Percentiles rank a stretch among this genome's conserved stretches.
Evolutionary conservation across 2,113 vertebrate genomes (phyloP).

Genomic region (Chascanopsetta lugubris): DNA sequence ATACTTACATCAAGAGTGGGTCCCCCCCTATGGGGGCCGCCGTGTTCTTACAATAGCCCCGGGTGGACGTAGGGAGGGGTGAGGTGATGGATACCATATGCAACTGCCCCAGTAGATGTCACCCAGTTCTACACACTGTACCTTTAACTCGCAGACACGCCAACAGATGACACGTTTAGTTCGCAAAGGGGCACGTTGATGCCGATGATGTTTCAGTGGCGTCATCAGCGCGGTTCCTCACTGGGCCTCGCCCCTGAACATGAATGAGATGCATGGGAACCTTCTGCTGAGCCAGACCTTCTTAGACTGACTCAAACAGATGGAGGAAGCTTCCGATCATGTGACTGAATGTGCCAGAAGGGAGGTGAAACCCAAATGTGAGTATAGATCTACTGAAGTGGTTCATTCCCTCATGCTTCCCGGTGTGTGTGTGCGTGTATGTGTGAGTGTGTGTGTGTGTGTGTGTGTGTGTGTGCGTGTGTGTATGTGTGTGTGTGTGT

Average conservation of each 20-base stretch:
- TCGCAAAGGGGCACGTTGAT: neutral
- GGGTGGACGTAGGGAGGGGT: too few relatives aligned
- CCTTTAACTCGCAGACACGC: too few relatives aligned
- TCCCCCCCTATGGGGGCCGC: too few relatives aligned
- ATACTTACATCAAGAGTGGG: too few relatives aligned
- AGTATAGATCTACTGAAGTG: constrained; percentile 8
- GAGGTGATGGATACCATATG: too few relatives aligned
- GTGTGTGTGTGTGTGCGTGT: neutral
- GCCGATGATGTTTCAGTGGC: neutral
- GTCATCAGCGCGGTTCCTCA: neutral
- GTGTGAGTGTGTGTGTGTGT: neutral
- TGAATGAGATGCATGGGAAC: constrained; percentile 8
- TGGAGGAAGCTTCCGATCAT: constrained; percentile 29
- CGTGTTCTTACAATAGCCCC: too few relatives aligned
- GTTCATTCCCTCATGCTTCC: constrained; percentile 15
- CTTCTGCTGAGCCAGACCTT: constrained; percentile 12
- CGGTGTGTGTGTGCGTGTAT: neutral
- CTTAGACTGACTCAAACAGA: constrained; percentile 47
- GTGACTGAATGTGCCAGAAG: constrained; percentile 25
- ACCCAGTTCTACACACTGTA: too few relatives aligned
- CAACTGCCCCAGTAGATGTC: too few relatives aligned
- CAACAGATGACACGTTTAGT: neutral
- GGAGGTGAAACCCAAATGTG: constrained; percentile 20
- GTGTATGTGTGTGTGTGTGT: neutral
- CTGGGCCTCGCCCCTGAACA: constrained; percentile 16